Evolutionary conservation across 2,888 invertebrate species (phyloP).

Genomic region (Zygogramma bicolorata): DNA sequence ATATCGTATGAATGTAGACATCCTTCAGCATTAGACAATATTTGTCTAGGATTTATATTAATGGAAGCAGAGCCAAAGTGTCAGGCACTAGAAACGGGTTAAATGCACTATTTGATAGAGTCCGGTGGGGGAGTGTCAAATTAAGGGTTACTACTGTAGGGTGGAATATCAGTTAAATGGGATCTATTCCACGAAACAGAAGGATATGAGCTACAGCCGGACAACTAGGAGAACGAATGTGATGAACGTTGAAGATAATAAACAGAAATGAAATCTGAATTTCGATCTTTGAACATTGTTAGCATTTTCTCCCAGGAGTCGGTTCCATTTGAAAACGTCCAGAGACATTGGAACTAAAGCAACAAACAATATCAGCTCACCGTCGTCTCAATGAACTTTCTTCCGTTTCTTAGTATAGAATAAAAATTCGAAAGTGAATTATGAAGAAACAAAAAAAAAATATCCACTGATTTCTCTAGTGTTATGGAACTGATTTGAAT

Average conservation of each 20-base stretch:
- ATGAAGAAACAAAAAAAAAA: too few species aligned
- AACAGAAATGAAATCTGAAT: background rate
- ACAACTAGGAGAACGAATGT: background rate
- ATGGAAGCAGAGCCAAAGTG: constrained; percentile 40
- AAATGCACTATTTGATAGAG: constrained; percentile 42
- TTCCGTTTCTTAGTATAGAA: too few species aligned
- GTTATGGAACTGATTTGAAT: too few species aligned
- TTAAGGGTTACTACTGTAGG: constrained; percentile 34
- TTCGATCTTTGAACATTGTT: too few species aligned
- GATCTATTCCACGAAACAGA: constrained; percentile 16
- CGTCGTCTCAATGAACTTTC: too few species aligned
- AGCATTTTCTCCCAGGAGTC: too few species aligned
- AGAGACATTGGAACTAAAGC: too few species aligned
- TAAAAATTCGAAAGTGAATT: too few species aligned
- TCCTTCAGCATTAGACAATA: constrained; percentile 23
- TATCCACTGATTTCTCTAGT: too few species aligned
- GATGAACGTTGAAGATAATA: background rate
- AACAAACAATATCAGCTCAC: too few species aligned
- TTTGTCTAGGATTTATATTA: constrained; percentile 44
- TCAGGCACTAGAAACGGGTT: constrained; percentile 34
- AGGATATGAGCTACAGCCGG: background rate
- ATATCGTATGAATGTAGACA: constrained; percentile 13
- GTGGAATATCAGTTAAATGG: background rate
- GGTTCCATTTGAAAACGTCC: too few species aligned
- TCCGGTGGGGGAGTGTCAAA: constrained; percentile 36